phyloP scores from a whole-genome alignment of 1,140 invertebrate genomes.

The Idris sp. region DNA sequence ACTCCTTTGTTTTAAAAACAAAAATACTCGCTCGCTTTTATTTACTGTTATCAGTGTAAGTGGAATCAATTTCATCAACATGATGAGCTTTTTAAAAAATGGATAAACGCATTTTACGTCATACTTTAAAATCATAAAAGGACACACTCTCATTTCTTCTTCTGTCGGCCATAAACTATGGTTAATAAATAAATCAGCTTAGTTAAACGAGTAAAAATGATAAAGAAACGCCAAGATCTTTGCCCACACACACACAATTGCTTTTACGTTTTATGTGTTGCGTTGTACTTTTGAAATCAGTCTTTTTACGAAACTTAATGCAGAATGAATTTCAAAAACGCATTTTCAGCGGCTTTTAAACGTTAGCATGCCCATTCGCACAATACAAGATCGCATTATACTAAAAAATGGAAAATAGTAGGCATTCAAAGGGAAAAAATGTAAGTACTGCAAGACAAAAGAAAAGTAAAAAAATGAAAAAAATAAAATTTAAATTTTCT shows the following conservation, averaged over 20 bases:
- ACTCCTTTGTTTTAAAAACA: conserved; percentile 2
- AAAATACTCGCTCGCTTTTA: conserved; percentile 8
- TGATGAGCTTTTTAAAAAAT: conserved; percentile 16
- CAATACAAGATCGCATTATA: conserved; percentile 67
- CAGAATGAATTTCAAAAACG: conserved; percentile 70
- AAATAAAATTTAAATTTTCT: conserved; percentile 46
- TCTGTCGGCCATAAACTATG: no score
- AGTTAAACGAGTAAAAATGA: no score
- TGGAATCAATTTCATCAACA: conserved; percentile 29
- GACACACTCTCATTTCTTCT: conserved; percentile 17
- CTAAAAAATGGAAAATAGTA: conserved; percentile 41
- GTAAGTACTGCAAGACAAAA: no score
- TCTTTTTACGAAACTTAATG: conserved; percentile 72
- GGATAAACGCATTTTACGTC: conserved; percentile 8
- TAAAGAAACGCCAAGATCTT: no score
- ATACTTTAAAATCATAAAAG: conserved; percentile 19
- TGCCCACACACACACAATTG: no score
- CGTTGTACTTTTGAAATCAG: conserved; percentile 67
- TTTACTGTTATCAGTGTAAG: conserved; percentile 12
- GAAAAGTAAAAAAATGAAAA: conserved; percentile 11
- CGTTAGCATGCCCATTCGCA: conserved; percentile 66
- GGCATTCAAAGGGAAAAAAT: conserved; percentile 15
- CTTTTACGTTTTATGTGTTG: no score
- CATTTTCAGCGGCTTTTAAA: conserved; percentile 70
- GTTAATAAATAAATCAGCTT: no score